Evolutionary conservation across 1,140 invertebrate species (phyloP).

Genomic region (Drepana arcuata): DNA sequence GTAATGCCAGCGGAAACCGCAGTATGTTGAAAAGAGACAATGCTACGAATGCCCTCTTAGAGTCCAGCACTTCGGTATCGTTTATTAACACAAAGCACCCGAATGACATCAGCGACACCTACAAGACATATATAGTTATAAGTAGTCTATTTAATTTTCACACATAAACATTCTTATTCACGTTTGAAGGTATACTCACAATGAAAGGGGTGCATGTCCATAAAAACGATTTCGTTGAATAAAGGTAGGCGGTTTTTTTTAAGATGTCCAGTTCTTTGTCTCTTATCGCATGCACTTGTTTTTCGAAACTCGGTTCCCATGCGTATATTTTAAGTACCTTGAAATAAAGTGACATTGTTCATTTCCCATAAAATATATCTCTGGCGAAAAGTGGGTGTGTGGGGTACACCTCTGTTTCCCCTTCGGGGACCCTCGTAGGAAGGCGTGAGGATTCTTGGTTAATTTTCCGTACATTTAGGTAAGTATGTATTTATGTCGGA

Average conservation of each 20-base stretch:
- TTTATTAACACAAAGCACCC: conserved; percentile 90
- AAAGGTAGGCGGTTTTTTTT: conserved; percentile 88
- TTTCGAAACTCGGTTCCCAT: conserved; percentile 92
- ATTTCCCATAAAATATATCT: no score
- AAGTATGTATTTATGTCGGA: no score
- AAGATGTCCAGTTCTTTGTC: conserved; percentile 88
- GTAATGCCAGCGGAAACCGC: conserved; percentile 92
- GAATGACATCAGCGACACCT: conserved; percentile 94
- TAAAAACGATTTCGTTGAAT: conserved; percentile 92
- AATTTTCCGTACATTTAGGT: no score
- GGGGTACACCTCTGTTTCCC: no score
- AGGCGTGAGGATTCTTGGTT: no score
- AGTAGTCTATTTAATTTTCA: no score
- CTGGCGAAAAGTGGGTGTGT: no score
- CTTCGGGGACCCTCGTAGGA: no score
- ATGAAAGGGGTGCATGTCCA: conserved; percentile 97
- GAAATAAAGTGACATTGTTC: conserved; percentile 25
- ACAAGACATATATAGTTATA: no score
- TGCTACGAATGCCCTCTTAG: conserved; percentile 95
- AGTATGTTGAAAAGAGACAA: conserved; percentile 98
- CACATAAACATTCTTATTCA: no score
- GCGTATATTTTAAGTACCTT: conserved; percentile 90
- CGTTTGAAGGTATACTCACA: conserved; percentile 85
- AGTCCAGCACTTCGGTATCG: conserved; percentile 85
- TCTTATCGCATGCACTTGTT: conserved; percentile 87